Evolutionary conservation across 2,888 invertebrate genomes (phyloP).

Genomic region (Limnephilus auricula): DNA sequence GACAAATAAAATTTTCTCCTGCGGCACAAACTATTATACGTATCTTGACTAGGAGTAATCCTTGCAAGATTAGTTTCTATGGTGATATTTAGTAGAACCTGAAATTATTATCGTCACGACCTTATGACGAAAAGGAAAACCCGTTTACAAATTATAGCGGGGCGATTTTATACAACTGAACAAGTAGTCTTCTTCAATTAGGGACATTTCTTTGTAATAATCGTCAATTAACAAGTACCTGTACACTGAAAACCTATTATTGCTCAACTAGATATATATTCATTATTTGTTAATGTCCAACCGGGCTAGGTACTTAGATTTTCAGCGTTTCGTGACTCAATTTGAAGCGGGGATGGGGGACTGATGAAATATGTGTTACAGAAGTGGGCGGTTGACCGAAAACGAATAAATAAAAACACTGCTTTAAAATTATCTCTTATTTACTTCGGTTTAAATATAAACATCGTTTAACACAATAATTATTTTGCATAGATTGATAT

Average conservation of each 20-base stretch:
- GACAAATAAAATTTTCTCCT: background rate
- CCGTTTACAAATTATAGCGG: background rate
- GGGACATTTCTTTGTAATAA: background rate
- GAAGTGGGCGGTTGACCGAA: background rate
- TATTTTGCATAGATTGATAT: background rate
- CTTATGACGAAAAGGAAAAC: background rate
- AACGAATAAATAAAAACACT: background rate
- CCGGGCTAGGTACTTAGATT: background rate
- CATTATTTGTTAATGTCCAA: background rate
- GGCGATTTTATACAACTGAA: background rate
- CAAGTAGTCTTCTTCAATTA: background rate
- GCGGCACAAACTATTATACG: background rate
- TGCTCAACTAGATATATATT: background rate
- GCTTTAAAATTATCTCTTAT: background rate
- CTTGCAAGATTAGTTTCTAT: background rate
- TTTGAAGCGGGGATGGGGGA: background rate
- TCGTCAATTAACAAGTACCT: too few relatives aligned
- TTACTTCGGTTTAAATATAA: too few relatives aligned
- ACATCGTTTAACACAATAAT: background rate
- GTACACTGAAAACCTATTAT: background rate
- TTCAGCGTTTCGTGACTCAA: background rate
- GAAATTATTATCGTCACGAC: background rate
- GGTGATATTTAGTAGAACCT: background rate
- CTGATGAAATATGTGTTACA: background rate
- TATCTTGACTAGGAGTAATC: background rate